Evolutionary conservation across 2,113 vertebrate genomes (phyloP), one percentile per base, ranked within the genome.

Genomic region (Dascyllus trimaculatus): DNA sequence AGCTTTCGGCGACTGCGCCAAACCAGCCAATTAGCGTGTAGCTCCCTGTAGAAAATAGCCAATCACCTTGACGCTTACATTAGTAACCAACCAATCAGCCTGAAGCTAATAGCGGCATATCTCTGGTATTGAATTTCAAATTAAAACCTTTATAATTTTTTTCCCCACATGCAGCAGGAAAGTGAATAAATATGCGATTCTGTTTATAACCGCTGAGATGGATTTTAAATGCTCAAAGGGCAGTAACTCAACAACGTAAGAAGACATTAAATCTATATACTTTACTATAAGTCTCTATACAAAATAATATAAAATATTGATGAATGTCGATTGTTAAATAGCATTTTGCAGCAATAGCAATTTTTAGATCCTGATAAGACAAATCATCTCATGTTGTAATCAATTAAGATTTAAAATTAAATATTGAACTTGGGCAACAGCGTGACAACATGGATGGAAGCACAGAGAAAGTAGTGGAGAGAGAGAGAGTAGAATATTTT

Each of bases 401-500:
- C 32, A 35, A 35, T 9, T 29, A 35, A 29, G 5, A 35, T 35
- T 8, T 10, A 10, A 9, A 43, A 43, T 15, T 25, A 2, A 54
- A 11, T 15, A 54, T 25, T 54, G 32, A 52, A 51, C 48, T 17
- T 8, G 10, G 2, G 21, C 15, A 0, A 11, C 26, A 0, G 6
- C 22, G 17, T 11, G 2, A 4, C 21, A 1, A 22, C 18, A 46
- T 22, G 3, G 17, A 76, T 21, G 24, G 8, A 75, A 73, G 19
- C 38, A 75, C 54, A 78, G n/a, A 74, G 24, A 58, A 14, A 60
- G 21, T 71, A 77, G 51, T 64, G 15, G 52, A 60, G 82, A 88
- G 77, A 88, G 87, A 88, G 87, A 88, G 78, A 85, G 85, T 69
- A 81, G 32, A 85, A 78, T 77, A 71, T 90, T 91, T 93, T 88